phyloP scores from a whole-genome alignment of 2,797 vertebrate genomes.

The Alauda arvensis region DNA sequence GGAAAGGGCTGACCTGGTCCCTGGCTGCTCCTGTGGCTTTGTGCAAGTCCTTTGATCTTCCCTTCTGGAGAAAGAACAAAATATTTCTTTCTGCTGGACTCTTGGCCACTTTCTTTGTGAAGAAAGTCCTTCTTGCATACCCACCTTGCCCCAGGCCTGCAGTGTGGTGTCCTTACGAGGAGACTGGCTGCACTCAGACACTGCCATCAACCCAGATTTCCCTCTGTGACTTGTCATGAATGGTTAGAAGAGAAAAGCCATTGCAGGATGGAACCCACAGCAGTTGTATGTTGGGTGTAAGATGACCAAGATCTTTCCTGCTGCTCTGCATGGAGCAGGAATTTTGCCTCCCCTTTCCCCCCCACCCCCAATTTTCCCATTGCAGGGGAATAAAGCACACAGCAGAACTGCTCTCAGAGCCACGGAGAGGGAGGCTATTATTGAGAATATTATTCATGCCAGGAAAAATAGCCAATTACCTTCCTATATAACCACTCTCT shows the following conservation, averaged over 20 bases:
- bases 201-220: background rate
- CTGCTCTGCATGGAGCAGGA: background rate
- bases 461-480: slow-evolving; percentile 62
- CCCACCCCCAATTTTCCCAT: background rate
- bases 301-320: background rate
- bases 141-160: background rate
- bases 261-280: background rate
- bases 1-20: background rate
- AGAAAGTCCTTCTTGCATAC: background rate
- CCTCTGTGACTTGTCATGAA: background rate
- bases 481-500: slow-evolving; percentile 36
- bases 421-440: slow-evolving; percentile 7
- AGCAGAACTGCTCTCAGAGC: slow-evolving; percentile 11
- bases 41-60: background rate
- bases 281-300: background rate
- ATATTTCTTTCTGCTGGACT: background rate
- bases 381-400: background rate
- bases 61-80: background rate
- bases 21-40: background rate
- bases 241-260: background rate
- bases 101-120: background rate
- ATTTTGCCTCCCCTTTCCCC: background rate
- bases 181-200: fast-evolving
- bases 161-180: fast-evolving
- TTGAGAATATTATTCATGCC: slow-evolving; percentile 49